Base-by-base conservation (phyloP, 2,888 invertebrate genomes). In the Campoplex nolae region DNA sequence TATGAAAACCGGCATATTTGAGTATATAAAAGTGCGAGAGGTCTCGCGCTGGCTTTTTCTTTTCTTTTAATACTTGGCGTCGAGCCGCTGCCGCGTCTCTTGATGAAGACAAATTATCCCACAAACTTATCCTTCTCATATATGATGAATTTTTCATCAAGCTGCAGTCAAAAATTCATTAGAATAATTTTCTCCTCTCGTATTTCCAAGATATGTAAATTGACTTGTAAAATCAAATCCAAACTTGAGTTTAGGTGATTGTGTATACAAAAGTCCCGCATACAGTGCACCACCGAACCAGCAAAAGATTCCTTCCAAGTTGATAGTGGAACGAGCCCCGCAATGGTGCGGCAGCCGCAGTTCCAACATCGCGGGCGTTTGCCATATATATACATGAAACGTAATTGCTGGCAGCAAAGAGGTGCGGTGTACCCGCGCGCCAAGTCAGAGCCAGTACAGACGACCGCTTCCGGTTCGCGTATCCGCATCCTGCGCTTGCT, bases 401-500 rank as follows among this genome's bases (percentile, higher is more conserved):
- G 90, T 92, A 92, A 92, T 93, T 93, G 93, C 91, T 90, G 89
- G 90, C 89, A 90, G 90, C 89, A 89, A 90, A 77, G 86, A 86
- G 86, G 83, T 84, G 86, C 86, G 86, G 86, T 83, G 79, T 74
- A 67, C 82, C 77, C 92, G 90, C 90, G 89, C 90, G 77, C 74
- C 83, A 76, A 79, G 81, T 76, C 71, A 56, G 48, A 84, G 67
- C 83, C 74, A 45, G 83, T 90, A 91, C 90, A 91, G 92, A 90
- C 92, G 91, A 93, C 93, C 93, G 92, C 93, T 93, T 93, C 93
- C 93, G 92, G 91, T 92, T 90, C 90, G 89, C 92, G 92, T 93
- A 93, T 92, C 93, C 93, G 93, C 90, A 89, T 92, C 90, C 91
- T 91, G 90, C 91, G 89, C 75, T 51, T 35, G 70, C 75, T 45